Evolutionary conservation across 2,888 invertebrate genomes (phyloP).

Genomic region (Microplitis manilae): DNA sequence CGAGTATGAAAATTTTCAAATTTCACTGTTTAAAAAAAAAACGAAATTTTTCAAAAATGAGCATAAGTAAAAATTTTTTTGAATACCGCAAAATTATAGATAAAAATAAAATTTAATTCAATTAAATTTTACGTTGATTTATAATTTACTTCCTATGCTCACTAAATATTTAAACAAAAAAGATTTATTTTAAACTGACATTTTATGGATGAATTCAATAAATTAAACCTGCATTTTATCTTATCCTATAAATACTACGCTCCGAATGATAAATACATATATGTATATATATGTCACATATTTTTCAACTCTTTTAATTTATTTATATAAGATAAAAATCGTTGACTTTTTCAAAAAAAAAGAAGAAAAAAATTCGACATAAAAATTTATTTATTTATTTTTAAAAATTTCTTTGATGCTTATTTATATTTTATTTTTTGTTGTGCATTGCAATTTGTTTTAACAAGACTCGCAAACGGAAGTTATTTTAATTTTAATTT

Average conservation of each 20-base stretch:
- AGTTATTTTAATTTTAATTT: too few species aligned
- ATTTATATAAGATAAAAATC: not conserved
- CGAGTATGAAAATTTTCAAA: too few species aligned
- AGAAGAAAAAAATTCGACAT: not conserved
- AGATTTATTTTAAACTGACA: not conserved
- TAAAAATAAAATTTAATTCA: not conserved
- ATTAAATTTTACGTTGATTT: not conserved
- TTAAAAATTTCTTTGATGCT: not conserved
- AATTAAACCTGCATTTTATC: not conserved
- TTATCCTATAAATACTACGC: not conserved
- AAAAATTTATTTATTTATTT: not conserved
- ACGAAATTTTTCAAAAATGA: too few species aligned
- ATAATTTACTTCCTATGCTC: not conserved
- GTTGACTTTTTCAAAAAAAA: not conserved
- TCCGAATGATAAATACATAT: not conserved
- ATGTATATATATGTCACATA: not conserved
- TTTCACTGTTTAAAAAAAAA: too few species aligned
- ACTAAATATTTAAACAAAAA: not conserved
- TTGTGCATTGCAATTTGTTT: too few species aligned
- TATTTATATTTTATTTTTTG: too few species aligned
- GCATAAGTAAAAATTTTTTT: too few species aligned
- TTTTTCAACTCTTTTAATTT: not conserved
- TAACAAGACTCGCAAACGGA: too few species aligned
- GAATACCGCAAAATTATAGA: too few species aligned
- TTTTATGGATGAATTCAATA: not conserved